Percentiles rank a stretch among this genome's conserved stretches.
Conservation (phyloP, 2,113 vertebrate species). For the Chauna torquata region DNA sequence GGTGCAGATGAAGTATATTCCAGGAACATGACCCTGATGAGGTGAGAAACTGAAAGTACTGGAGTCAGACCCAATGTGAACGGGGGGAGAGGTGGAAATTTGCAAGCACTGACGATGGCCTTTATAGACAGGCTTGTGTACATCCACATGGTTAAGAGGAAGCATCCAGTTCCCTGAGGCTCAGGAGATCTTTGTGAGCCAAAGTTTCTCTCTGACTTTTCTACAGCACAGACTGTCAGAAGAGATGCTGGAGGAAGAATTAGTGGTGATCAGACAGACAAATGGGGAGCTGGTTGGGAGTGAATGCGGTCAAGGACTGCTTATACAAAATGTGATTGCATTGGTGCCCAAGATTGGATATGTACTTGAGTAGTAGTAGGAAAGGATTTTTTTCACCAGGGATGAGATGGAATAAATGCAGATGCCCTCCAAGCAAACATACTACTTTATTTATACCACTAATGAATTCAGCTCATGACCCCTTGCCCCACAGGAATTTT, state of each 20-base stretch:
- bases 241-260: background rate
- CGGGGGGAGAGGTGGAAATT: background rate
- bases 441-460: background rate
- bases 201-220: background rate
- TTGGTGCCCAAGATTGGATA: background rate
- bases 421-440: background rate
- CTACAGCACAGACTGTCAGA: background rate
- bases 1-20: background rate
- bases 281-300: background rate
- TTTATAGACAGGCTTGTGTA: background rate
- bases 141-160: rapidly evolving
- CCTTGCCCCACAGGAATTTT: background rate
- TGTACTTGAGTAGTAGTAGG: background rate
- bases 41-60: background rate
- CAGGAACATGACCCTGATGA: background rate
- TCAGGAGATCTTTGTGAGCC: background rate
- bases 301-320: background rate
- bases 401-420: background rate
- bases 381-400: background rate
- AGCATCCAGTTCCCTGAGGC: rapidly evolving
- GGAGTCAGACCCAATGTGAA: background rate
- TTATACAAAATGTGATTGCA: background rate
- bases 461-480: background rate
- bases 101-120: background rate
- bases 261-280: background rate